phyloP scores from a whole-genome alignment of 2,888 invertebrate genomes.

The Eledone cirrhosa region DNA sequence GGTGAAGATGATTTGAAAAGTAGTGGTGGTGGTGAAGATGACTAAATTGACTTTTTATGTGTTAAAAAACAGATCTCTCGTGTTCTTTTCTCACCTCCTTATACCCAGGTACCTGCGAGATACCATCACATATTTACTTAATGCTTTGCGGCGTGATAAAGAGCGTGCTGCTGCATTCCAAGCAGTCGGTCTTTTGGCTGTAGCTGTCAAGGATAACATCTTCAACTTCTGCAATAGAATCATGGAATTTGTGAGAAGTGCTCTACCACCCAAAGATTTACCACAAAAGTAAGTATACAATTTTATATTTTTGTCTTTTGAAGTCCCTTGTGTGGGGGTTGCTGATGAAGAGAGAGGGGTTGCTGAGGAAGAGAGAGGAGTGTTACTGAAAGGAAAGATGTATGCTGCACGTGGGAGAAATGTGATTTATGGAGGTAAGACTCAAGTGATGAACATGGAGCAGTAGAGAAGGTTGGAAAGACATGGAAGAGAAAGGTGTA shows the following conservation, averaged over 20 bases:
- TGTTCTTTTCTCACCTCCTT: slow-evolving; percentile 18
- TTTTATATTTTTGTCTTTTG: neutral
- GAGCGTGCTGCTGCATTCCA: slow-evolving; percentile 88
- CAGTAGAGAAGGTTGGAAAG: too few species aligned
- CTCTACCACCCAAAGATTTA: slow-evolving; percentile 75
- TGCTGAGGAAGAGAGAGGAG: too few species aligned
- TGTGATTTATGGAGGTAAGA: too few species aligned
- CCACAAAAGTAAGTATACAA: slow-evolving; percentile 57
- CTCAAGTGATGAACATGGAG: too few species aligned
- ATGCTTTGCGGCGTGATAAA: slow-evolving; percentile 75
- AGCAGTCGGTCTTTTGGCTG: slow-evolving; percentile 88
- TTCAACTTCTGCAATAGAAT: slow-evolving; percentile 82
- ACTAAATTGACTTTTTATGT: too few species aligned
- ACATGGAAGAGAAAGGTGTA: too few species aligned
- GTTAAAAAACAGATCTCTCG: too few species aligned
- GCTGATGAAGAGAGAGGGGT: too few species aligned
- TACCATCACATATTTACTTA: slow-evolving; percentile 80
- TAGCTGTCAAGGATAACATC: slow-evolving; percentile 85
- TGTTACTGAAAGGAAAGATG: too few species aligned
- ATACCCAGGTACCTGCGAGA: slow-evolving; percentile 59
- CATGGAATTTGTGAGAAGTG: slow-evolving; percentile 82
- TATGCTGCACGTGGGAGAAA: too few species aligned
- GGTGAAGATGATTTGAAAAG: too few species aligned
- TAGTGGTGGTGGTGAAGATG: too few species aligned
- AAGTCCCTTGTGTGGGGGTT: neutral